Evolutionary conservation across 2,113 vertebrate genomes (phyloP), one percentile per base, ranked within the genome.

Genomic region (Phasianus colchicus): DNA sequence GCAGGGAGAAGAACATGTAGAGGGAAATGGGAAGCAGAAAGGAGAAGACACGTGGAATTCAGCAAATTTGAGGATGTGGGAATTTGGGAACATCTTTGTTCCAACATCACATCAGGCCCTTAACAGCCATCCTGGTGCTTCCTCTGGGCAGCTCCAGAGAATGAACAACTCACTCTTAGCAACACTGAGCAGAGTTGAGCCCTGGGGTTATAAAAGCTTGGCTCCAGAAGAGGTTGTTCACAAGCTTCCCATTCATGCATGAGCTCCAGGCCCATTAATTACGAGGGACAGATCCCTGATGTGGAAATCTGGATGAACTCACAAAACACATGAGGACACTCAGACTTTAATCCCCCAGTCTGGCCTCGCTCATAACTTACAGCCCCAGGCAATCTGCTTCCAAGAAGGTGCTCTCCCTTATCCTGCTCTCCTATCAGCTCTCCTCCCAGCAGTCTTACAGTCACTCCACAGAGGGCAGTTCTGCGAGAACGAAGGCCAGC

Each of bases 261-360:
- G 72, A 86, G 43, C 72, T 89, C 87, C 89, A 91, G 65, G 47
- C 29, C 72, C 85, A 65, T 88, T 91, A 95, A 74, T 90, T 92
- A 91, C 48, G 83, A 57, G 72, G 75, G 82, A 81, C 30, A 66
- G 30, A 61, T 92, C 61, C 72, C 52, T n/a, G 80, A 9, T 0
- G 0, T 78, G 47, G 85, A 86, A 90, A 85, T 80, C 91, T 95
- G 91, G 82, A 90, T 91, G 89, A 93, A 83, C 88, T 92, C 85
- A 92, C 34, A 48, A 63, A 85, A 71, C 0, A 0, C 48, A 61
- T 0, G 13, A 92, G 85, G 93, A 91, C 34, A 27, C 61, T 94
- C 75, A 72, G 79, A 83, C 61, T 57, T 86, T 88, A 90, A 95
- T 94, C 93, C 88, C 77, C 16, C 64, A 48, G 45, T 67, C 57